Base-by-base conservation (phyloP, 1,140 invertebrate genomes). In the Portunus trituberculatus region DNA sequence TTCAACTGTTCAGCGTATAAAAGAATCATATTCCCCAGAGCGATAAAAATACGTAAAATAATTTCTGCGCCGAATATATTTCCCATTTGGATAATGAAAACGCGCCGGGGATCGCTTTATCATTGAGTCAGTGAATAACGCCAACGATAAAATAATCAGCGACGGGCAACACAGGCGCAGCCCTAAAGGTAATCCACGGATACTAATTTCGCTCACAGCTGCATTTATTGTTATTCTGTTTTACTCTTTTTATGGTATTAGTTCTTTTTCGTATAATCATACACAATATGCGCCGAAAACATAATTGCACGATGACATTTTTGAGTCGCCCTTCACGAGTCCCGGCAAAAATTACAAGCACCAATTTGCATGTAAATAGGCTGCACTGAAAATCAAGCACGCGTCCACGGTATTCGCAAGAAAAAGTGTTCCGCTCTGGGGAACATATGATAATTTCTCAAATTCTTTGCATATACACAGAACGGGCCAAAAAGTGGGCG, bases 401-500 rank as follows among this genome's bases (percentile, higher is more conserved):
- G 93, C 76, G 86, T 46, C 93, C 87, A 67, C 93, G 93, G 93
- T 82, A 48, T 94, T 94, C 52, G 76, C 93, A 94, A 94, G 93
- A 94, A 94, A 94, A 94, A 94, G 88, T 94, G 87, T 76, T 94
- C 90, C 93, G 48, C 93, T 90, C 48, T 94, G 31, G 67, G 93
- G 87, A 76, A 94, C 93, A 90, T 94, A 94, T 94, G 93, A 94
- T 94, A 94, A 94, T 94, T 94, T 94, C 87, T 94, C 93, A 94
- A 94, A 94, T 94, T 94, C 93, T 94, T 94, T 94, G 93, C 93
- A 94, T 94, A 94, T 94, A 94, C 82, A 83, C 93, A 94, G 93
- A 83, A 94, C 46, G 6, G 93, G 59, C 83, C 84, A 52, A 93
- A 93, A 93, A 93, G 92, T 25, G 25, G 39, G 45, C 32, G 28